These are phyloP conservation scores for Xestia xanthographa DNA, from an alignment of 2,888 invertebrate genomes.

Conservation along the genomic window DNA sequence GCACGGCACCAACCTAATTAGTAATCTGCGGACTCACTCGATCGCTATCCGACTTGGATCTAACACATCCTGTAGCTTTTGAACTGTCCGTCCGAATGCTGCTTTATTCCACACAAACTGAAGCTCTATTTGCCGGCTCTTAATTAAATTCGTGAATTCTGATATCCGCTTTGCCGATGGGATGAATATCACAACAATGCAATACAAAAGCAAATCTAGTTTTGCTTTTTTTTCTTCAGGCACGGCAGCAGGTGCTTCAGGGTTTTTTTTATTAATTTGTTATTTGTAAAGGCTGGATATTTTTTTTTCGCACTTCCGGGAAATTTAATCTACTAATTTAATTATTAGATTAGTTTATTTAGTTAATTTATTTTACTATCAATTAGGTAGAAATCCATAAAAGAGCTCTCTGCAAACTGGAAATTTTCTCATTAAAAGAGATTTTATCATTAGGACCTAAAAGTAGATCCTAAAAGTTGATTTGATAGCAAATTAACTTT, in stretches of 20 bases:
- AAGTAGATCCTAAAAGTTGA: too few species aligned
- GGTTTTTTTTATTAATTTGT: not conserved
- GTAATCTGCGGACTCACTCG: slow-evolving; percentile 29
- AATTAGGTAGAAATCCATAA: not conserved
- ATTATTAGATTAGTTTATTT: too few species aligned
- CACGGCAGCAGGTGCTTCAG: not conserved
- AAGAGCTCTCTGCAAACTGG: not conserved
- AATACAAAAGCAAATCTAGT: slow-evolving; percentile 13
- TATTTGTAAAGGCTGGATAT: not conserved
- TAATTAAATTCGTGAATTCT: not conserved
- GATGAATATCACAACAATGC: not conserved
- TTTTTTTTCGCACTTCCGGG: not conserved
- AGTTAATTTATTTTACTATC: not conserved
- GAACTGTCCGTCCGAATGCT: not conserved
- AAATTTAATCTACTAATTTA: not conserved
- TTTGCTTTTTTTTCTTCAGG: slow-evolving; percentile 1
- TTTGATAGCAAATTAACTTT: not conserved
- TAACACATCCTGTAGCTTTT: slow-evolving; percentile 23
- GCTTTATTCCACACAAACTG: not conserved
- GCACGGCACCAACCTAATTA: slow-evolving; percentile 35
- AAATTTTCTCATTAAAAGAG: not conserved
- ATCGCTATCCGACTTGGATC: slow-evolving; percentile 28
- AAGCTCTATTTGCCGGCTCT: not conserved
- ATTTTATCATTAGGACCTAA: not conserved
- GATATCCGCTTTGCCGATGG: not conserved